A percentile compares a stretch with the other conserved stretches of the same genome.
phyloP scores from a whole-genome alignment of 2,113 vertebrate genomes.

The Seriola dumerili region DNA sequence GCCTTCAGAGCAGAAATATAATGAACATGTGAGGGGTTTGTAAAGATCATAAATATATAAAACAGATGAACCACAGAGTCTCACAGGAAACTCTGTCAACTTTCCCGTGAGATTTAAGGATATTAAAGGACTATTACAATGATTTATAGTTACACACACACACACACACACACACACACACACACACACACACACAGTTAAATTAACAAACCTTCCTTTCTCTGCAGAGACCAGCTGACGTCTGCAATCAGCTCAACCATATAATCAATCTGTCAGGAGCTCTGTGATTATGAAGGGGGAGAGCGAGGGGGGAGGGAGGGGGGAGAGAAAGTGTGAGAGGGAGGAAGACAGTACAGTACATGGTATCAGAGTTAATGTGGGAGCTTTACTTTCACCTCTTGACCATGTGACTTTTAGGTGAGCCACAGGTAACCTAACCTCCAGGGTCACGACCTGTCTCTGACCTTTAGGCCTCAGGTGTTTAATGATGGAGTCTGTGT shows the following conservation, averaged over 20 bases:
- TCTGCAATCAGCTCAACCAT: background rate
- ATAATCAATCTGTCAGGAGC: conserved; percentile 22
- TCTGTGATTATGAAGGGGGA: conserved; percentile 32
- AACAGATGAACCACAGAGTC: too few species aligned
- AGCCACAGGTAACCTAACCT: too few species aligned
- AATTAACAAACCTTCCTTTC: background rate
- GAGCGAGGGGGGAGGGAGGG: background rate
- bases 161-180: background rate
- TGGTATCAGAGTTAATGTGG: background rate
- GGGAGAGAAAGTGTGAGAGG: too few species aligned
- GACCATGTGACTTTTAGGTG: background rate
- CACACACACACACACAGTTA: background rate
- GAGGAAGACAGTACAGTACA: background rate
- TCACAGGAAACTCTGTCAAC: too few species aligned
- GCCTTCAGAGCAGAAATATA: too few species aligned
- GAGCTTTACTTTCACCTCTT: too few species aligned
- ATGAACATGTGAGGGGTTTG: too few species aligned
- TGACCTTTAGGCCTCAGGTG: too few species aligned
- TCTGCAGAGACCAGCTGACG: conserved; percentile 1
- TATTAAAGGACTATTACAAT: background rate
- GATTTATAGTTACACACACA: background rate
- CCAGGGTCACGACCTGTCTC: too few species aligned
- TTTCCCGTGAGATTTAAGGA: too few species aligned
- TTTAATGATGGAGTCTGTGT: too few species aligned
- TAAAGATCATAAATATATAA: too few species aligned